A percentile compares a stretch with the other conserved stretches of the same genome.
Conservation (phyloP, 1,140 invertebrate genomes). For the Mycetomoellerius zeteki region DNA sequence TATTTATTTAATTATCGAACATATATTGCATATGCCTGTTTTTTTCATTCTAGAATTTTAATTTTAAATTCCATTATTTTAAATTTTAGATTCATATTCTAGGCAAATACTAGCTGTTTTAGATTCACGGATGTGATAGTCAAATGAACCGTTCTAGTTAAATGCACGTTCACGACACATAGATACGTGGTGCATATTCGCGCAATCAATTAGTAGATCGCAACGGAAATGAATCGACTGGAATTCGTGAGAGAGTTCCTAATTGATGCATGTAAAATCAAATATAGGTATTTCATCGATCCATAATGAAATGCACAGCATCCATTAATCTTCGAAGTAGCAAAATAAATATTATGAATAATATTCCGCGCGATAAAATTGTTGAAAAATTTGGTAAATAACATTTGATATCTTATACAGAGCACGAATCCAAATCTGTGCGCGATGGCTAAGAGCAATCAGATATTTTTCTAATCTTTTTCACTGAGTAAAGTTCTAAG, state of each 20-base stretch:
- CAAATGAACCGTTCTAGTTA: background rate
- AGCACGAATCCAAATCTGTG: background rate
- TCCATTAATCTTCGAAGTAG: background rate
- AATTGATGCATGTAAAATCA: conserved; percentile 28
- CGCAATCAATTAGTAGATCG: conserved; percentile 39
- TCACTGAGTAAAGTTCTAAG: background rate
- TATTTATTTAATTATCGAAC: background rate
- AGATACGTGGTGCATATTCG: conserved; percentile 20
- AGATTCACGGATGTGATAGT: background rate
- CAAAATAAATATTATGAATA: background rate
- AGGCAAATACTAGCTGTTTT: background rate
- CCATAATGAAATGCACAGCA: background rate
- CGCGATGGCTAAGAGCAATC: conserved; percentile 6
- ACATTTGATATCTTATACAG: background rate
- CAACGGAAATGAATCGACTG: conserved; percentile 24
- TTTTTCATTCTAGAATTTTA: background rate
- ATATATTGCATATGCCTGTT: background rate
- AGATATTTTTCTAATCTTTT: background rate
- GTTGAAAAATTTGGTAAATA: background rate
- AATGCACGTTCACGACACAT: background rate
- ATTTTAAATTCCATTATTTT: background rate
- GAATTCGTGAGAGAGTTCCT: conserved; percentile 29
- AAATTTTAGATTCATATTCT: background rate
- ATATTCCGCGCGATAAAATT: conserved; percentile 13
- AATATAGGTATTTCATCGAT: background rate